Evolutionary conservation across 1,140 invertebrate species (phyloP), one percentile per base, ranked within the genome.

Genomic region (Eufriesea mexicana): DNA sequence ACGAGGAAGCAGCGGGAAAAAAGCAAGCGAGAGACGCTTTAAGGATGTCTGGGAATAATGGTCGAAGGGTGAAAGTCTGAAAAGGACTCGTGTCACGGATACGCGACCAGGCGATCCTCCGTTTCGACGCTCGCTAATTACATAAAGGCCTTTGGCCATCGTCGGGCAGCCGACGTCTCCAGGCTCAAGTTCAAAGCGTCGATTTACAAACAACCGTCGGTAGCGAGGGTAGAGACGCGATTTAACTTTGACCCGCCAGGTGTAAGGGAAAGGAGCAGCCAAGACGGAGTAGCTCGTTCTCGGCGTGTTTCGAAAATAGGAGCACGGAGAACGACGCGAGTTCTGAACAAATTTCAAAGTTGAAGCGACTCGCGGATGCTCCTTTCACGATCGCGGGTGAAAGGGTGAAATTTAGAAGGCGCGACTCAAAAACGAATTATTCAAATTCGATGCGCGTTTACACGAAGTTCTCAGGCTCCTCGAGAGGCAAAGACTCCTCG

Each of bases 231-330:
- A 57, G 61, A 9, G 35, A 35, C 66, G 20, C 28, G 70, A 68
- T 84, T 84, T 84, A 79, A 79, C 82, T 84, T 84, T 84, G 77
- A 84, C 82, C 20, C 77, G 51, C 78, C 76, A 79, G 77, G 77
- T 80, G 82, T 79, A 62, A 84, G 59, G 51, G 14, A 55, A 51
- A 28, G 20, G 18, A 25, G 14, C 28, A 28, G n/a, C 68, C 42
- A 47, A 28, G 45, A 20, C 16, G 45, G 0, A 49, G 45, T 23
- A 2, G 8, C 16, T n/a, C 9, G 47, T 8, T 64, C 25, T 47
- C 18, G 2, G 51, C 2, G 76, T 68, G 14, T 25, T 14, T 54
- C 49, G 49, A 78, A 68, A 68, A 67, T 54, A 57, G 67, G 23
- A 66, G n/a, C 59, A 10, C 45, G 23, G 25, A 4, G 35, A 57